Evolutionary conservation across 92 coral and sea anemone genomes (phyloP).

Genomic region (Anthopleura xanthogrammica): DNA sequence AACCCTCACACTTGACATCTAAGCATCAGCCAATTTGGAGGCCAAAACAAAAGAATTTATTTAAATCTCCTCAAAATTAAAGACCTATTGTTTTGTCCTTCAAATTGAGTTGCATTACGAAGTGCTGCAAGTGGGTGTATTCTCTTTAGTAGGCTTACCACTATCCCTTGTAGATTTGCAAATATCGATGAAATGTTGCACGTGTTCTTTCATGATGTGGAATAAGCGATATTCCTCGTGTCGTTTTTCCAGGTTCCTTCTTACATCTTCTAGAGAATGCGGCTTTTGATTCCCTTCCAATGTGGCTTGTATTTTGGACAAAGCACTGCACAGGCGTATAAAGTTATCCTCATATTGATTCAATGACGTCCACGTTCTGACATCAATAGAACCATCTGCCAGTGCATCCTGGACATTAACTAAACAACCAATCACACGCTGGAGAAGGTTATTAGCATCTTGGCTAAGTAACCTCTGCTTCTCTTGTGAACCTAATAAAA

Average conservation of each 20-base stretch:
- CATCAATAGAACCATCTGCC: conserved; percentile 19
- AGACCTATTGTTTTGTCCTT: no score
- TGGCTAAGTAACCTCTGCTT: conserved; percentile 6
- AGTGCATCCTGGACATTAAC: conserved; percentile 7
- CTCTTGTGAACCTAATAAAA: conserved; percentile 17
- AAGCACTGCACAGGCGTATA: conserved; percentile 16
- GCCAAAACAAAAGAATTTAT: no score
- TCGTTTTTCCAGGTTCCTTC: conserved; percentile 14
- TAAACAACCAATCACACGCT: conserved; percentile 13
- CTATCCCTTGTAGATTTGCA: conserved; percentile 15
- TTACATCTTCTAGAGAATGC: conserved; percentile 4
- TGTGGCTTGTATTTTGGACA: conserved; percentile 20
- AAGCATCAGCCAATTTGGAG: no score
- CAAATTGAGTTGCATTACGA: no score
- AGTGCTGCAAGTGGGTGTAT: no score
- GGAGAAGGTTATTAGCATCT: conserved; percentile 22
- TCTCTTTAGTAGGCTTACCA: not conserved
- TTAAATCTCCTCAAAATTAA: no score
- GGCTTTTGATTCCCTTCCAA: not conserved
- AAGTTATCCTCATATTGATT: conserved; percentile 27
- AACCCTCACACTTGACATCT: no score
- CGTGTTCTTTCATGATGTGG: not conserved
- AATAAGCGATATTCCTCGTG: conserved; percentile 7
- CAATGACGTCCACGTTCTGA: conserved; percentile 13
- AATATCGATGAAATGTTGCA: conserved; percentile 6